Conservation (phyloP, 2,888 invertebrate genomes). For the Zygogramma bicolorata region DNA sequence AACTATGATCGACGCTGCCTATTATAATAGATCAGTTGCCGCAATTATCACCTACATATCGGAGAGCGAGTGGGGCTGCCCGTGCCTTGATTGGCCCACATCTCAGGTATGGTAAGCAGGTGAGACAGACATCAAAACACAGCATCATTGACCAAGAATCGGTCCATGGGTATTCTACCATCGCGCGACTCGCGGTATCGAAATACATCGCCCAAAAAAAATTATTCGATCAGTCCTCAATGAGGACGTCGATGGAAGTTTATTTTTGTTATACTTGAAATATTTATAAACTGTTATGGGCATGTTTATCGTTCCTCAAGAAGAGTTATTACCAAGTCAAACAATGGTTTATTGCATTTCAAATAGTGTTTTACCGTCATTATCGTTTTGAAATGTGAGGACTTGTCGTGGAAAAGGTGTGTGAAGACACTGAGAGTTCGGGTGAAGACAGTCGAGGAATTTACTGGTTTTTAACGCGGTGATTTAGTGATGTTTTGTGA, state of each 20-base stretch:
- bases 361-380: constrained; percentile 44
- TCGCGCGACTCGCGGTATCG: constrained; percentile 18
- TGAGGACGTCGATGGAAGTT: neutral
- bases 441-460: constrained; percentile 21
- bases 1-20: constrained; percentile 14
- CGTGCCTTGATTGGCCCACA: constrained; percentile 52
- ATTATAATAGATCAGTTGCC: constrained; percentile 39
- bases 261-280: constrained; percentile 6
- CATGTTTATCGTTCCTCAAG: constrained; percentile 46
- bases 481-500: constrained; percentile 55
- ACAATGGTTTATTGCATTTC: constrained; percentile 54
- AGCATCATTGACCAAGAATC: constrained; percentile 60
- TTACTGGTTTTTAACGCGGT: constrained; percentile 35
- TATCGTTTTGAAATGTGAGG: constrained; percentile 15
- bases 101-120: constrained; percentile 60
- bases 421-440: constrained; percentile 18
- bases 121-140: constrained; percentile 59
- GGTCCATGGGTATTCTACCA: constrained; percentile 45
- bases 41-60: constrained; percentile 57
- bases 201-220: constrained; percentile 18
- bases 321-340: constrained; percentile 49
- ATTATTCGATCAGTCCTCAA: constrained; percentile 19
- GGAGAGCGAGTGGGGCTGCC: constrained; percentile 49
- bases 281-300: constrained; percentile 31
- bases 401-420: constrained; percentile 14